phyloP scores from a whole-genome alignment of 2,797 vertebrate genomes.

The Paramormyrops hopkinsi region DNA sequence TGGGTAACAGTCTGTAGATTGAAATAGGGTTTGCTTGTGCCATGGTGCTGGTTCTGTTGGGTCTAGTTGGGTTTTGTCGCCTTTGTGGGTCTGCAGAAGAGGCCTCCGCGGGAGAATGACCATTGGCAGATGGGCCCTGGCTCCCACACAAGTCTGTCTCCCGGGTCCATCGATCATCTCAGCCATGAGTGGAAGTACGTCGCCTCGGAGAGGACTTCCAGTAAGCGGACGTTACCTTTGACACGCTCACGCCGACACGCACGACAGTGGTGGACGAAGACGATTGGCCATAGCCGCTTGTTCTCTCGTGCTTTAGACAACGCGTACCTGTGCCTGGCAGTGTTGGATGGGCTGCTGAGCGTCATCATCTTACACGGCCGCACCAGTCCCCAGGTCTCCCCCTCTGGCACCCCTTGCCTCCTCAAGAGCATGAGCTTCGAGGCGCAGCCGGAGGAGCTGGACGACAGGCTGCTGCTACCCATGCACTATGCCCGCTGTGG shows the following conservation, averaged over 20 bases:
- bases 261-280: neutral
- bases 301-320: conserved; percentile 60
- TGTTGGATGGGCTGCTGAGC: conserved; percentile 85
- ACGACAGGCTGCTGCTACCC: conserved; percentile 81
- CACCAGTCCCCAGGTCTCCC: conserved; percentile 89
- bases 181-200: conserved; percentile 98
- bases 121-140: conserved; percentile 90
- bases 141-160: conserved; percentile 85
- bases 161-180: conserved; percentile 73
- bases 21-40: neutral
- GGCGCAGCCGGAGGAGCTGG: conserved; percentile 68
- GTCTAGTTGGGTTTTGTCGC: conserved; percentile 79
- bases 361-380: conserved; percentile 96
- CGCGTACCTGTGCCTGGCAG: conserved; percentile 92
- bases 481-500: conserved; percentile 96
- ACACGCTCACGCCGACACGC: neutral
- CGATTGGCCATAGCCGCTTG: neutral
- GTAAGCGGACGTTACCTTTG: conserved; percentile 60
- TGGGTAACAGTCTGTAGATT: neutral
- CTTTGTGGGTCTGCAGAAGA: conserved; percentile 97
- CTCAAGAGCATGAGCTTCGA: conserved; percentile 95
- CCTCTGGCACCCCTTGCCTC: conserved; percentile 85
- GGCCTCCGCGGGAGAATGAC: conserved; percentile 87
- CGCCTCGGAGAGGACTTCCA: conserved; percentile 93
- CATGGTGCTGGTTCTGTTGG: neutral